Percentiles rank a stretch among this genome's conserved stretches.
phyloP scores from a whole-genome alignment of 2,113 vertebrate genomes.

The Pogona vitticeps region DNA sequence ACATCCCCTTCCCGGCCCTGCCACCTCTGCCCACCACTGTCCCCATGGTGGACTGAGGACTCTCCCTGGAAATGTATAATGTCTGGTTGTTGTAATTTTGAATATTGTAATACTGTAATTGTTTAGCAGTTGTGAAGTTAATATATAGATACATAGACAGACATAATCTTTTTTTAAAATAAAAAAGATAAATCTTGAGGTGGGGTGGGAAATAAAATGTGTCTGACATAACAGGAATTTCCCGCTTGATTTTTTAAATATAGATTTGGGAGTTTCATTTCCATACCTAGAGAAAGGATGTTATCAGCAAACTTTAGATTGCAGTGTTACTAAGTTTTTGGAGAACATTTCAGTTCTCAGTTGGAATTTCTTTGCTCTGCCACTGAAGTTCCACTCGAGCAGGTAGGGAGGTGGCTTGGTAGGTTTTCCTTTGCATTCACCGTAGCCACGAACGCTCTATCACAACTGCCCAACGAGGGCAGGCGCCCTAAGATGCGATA shows the following conservation, averaged over 20 bases:
- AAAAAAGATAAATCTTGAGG: neutral
- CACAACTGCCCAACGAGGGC: no score
- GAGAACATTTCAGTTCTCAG: no score
- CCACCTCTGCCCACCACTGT: neutral
- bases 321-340: no score
- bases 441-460: no score
- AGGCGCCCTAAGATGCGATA: no score
- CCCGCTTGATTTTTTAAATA: neutral
- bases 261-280: neutral
- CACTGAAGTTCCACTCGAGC: neutral
- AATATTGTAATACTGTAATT: slow-evolving; percentile 52
- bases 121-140: slow-evolving; percentile 62
- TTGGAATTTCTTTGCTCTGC: no score
- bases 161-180: slow-evolving; percentile 10
- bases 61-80: slow-evolving; percentile 12
- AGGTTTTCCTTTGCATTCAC: no score
- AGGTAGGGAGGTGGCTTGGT: no score
- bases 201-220: slow-evolving; percentile 62
- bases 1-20: neutral
- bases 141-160: slow-evolving; percentile 30
- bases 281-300: no score
- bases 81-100: slow-evolving; percentile 58
- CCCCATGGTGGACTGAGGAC: slow-evolving; percentile 8
- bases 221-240: neutral
- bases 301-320: neutral